Evolutionary conservation across 2,113 vertebrate species (phyloP).

Genomic region (Oreocharis arfaki): DNA sequence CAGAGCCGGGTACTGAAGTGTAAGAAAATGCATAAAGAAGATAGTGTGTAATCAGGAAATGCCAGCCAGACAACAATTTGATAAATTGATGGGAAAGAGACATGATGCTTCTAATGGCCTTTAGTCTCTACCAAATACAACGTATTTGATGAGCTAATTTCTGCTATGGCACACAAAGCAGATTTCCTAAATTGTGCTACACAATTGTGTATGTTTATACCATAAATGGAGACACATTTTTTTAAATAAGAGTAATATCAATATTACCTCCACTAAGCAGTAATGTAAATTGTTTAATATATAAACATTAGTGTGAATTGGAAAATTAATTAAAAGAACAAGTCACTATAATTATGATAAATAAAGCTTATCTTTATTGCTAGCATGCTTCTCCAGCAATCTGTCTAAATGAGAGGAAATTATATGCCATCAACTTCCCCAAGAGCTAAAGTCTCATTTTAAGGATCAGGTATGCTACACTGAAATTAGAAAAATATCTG

Average conservation of each 20-base stretch:
- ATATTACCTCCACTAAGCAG: slow-evolving; percentile 19
- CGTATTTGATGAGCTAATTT: slow-evolving; percentile 3
- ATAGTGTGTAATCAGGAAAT: slow-evolving; percentile 28
- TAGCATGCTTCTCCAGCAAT: slow-evolving; percentile 51
- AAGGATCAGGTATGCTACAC: background rate
- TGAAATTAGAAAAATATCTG: slow-evolving; percentile 13
- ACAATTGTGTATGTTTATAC: background rate
- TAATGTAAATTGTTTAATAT: slow-evolving; percentile 61
- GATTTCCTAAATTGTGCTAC: background rate
- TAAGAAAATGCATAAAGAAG: slow-evolving; percentile 25
- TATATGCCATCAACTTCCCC: slow-evolving; percentile 47
- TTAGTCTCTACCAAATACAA: background rate
- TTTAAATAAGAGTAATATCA: background rate
- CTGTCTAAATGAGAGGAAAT: slow-evolving; percentile 65
- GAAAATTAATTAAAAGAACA: slow-evolving; percentile 65
- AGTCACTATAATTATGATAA: slow-evolving; percentile 58
- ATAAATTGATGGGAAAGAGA: slow-evolving; percentile 24
- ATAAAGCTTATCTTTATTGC: slow-evolving; percentile 62
- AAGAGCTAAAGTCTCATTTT: slow-evolving; percentile 46
- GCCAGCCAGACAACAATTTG: slow-evolving; percentile 26
- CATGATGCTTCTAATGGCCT: slow-evolving; percentile 11
- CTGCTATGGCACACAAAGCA: background rate
- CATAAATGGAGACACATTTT: background rate
- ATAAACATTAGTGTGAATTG: slow-evolving; percentile 43
- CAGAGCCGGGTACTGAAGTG: background rate